Conservation (phyloP, 2,113 vertebrate genomes). For the Damaliscus lunatus region DNA sequence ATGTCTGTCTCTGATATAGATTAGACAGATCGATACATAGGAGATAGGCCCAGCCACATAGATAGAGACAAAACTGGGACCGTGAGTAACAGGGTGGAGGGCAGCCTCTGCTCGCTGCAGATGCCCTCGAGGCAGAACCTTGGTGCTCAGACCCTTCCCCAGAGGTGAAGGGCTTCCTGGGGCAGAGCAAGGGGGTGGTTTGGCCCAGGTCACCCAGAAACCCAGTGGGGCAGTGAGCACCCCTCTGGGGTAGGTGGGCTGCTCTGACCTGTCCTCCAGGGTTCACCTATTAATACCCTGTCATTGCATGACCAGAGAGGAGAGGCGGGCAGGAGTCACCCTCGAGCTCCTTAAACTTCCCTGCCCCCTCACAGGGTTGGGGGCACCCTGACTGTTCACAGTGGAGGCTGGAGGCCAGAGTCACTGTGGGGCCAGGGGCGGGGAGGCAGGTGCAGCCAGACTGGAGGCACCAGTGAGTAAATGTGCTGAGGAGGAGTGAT, state of each 20-base stretch:
- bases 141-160: neutral
- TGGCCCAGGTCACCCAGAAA: neutral
- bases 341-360: neutral
- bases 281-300: neutral
- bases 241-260: neutral
- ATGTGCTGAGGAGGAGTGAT: accelerated
- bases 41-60: neutral
- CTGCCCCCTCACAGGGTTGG: accelerated
- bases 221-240: accelerated
- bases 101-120: neutral
- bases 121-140: neutral
- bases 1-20: neutral
- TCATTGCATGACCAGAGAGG: neutral
- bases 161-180: neutral
- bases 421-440: accelerated
- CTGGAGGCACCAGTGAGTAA: neutral
- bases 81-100: neutral
- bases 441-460: accelerated
- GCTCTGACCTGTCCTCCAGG: neutral
- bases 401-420: neutral
- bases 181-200: neutral
- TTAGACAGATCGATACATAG: neutral
- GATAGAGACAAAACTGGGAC: neutral
- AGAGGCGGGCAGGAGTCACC: neutral
- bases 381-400: neutral